A percentile compares a stretch with the other conserved stretches of the same genome.
Conservation (phyloP, 2,888 invertebrate species). For the Aporophyla nigra region DNA sequence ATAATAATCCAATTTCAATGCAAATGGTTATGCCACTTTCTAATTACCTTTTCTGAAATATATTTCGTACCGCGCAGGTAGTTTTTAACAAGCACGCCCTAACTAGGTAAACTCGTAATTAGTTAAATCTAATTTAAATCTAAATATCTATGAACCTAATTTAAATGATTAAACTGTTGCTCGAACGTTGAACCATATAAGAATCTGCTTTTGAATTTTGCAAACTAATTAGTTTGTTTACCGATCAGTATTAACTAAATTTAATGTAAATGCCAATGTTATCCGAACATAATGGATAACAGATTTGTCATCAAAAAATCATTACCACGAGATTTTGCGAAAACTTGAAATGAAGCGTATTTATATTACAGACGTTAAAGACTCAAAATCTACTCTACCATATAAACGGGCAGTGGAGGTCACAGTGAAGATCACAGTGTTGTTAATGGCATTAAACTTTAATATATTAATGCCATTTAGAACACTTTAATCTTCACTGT, state of each 20-base stretch:
- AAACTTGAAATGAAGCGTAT: background rate
- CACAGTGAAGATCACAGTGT: no score
- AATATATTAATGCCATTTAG: background rate
- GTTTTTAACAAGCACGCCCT: slow-evolving; percentile 34
- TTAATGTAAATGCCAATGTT: background rate
- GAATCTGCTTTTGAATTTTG: background rate
- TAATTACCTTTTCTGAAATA: slow-evolving; percentile 34
- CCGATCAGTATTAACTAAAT: no score
- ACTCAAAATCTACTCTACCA: background rate
- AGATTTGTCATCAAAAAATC: background rate
- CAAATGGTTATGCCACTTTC: slow-evolving; percentile 36
- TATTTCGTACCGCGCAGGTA: background rate
- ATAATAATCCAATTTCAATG: background rate
- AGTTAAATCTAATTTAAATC: slow-evolving; percentile 14
- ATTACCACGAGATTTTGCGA: background rate
- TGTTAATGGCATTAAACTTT: no score
- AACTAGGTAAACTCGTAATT: slow-evolving; percentile 41
- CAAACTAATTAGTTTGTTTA: background rate
- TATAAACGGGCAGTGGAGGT: no score
- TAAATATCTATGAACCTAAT: slow-evolving; percentile 5
- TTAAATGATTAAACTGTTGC: background rate
- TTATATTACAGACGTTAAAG: background rate
- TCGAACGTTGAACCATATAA: background rate
- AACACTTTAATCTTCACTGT: background rate
- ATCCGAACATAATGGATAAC: background rate